Base-by-base conservation (phyloP, 2,888 invertebrate genomes). In the Latrodectus hesperus region DNA sequence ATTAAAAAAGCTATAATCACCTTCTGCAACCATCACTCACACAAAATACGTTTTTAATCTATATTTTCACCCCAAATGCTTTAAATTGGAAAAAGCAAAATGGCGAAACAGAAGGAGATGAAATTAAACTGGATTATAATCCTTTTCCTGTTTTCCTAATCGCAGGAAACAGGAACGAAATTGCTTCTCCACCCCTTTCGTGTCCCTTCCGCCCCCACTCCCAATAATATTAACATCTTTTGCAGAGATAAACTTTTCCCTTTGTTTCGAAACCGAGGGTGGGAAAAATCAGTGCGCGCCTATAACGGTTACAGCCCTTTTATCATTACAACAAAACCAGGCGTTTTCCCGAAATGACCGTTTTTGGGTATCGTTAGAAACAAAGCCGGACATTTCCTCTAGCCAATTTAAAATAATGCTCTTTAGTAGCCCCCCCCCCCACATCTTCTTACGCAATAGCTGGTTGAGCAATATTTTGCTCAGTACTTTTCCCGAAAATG, bases 41-140 rank as follows among this genome's bases (percentile, higher is more conserved):
- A 6, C 6, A 38, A 38, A 38, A 38, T 38, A 38, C 4, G 6
- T 6, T 38, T 38, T 38, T 38, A 38, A 38, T 38, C 38, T 38
- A 38, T 38, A 38, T 38, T 38, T 38, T 3, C 4, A 38, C 38
- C 38, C 38, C 38, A 1, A 6, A 38, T 38, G 38, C 38, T 38
- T 38, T 38, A 38, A 38, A 38, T 38, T 38, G 38, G 38, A 38
- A 38, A 38, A 38, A 38, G 68, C 67, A 17, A 17, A 17, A 22
- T 16, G 5, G n/a, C 38, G 53, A 64, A n/a, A 81, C 55, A 76
- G n/a, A 60, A 49, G 80, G 22, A 71, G 81, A 67, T 81, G 53
- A 81, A 81, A 81, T 81, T 81, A 81, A 81, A 81, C 76, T 68
- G 53, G 26, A 67, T 51, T 49, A 55, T 72, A 72, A 81, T 81